A percentile compares a stretch with the other conserved stretches of the same genome.
Conservation (phyloP, 30 jellyfish, hydroid and myxozoan species). For the Turritopsis rubra region DNA sequence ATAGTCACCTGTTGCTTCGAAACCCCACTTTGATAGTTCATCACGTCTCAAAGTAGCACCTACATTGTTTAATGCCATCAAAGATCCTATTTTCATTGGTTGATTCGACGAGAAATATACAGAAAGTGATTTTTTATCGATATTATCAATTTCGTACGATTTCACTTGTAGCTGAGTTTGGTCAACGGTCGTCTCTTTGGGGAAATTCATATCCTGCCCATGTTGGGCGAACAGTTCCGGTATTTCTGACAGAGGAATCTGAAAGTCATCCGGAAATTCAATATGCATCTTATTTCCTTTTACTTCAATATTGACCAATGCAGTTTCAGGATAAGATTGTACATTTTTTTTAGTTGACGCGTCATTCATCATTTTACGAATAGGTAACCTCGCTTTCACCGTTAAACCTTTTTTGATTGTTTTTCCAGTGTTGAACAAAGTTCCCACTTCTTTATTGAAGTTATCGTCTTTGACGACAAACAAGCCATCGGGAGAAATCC, state of each 20-base stretch:
- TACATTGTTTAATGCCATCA: slow-evolving; percentile 29
- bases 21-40: slow-evolving; percentile 33
- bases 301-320: slow-evolving; percentile 22
- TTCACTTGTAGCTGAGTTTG: slow-evolving; percentile 23
- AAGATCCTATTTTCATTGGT: slow-evolving; percentile 37
- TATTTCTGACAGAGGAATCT: slow-evolving; percentile 9
- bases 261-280: slow-evolving; percentile 31
- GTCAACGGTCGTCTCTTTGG: slow-evolving; percentile 20
- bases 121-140: slow-evolving; percentile 33
- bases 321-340: slow-evolving; percentile 27
- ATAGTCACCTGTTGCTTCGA: slow-evolving; percentile 35
- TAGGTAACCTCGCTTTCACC: slow-evolving; percentile 48
- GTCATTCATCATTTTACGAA: slow-evolving; percentile 33
- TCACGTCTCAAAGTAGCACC: slow-evolving; percentile 35
- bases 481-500: slow-evolving; percentile 53
- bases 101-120: slow-evolving; percentile 14
- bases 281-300: slow-evolving; percentile 34
- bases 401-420: slow-evolving; percentile 59
- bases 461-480: slow-evolving; percentile 46
- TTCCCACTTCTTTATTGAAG: slow-evolving; percentile 55
- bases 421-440: slow-evolving; percentile 49
- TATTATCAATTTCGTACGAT: slow-evolving; percentile 31
- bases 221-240: slow-evolving; percentile 35
- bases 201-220: slow-evolving; percentile 33
- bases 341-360: neutral